Percentiles rank a stretch among this genome's conserved stretches.
Evolutionary conservation across 2,888 invertebrate genomes (phyloP).

Genomic region (Belgica antarctica): DNA sequence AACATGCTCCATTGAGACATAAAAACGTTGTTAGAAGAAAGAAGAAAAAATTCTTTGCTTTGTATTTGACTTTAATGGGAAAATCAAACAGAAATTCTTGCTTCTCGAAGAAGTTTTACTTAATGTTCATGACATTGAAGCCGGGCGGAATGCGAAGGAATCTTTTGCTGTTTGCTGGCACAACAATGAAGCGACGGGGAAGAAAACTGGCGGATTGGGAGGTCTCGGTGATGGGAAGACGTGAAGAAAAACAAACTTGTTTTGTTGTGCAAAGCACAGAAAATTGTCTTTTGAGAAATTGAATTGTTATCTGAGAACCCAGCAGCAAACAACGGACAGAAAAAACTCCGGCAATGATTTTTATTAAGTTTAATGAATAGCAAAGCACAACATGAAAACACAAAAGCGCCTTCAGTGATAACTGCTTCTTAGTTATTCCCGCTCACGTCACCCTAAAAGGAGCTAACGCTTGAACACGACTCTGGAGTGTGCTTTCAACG

Average conservation of each 20-base stretch:
- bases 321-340: neutral
- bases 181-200: constrained; percentile 19
- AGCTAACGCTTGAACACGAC: too few relatives aligned
- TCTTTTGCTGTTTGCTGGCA: neutral
- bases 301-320: constrained; percentile 33
- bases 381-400: neutral
- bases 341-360: constrained; percentile 27
- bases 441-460: too few relatives aligned
- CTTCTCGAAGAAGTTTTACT: constrained; percentile 27
- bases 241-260: neutral
- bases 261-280: neutral
- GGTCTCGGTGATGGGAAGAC: too few relatives aligned
- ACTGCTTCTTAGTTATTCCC: too few relatives aligned
- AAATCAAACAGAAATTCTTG: constrained; percentile 27
- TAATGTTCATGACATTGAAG: constrained; percentile 39
- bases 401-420: too few relatives aligned
- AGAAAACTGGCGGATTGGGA: neutral
- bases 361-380: constrained; percentile 34
- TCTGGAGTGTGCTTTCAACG: too few relatives aligned
- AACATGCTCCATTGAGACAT: neutral
- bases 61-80: constrained; percentile 35
- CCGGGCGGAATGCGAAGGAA: neutral
- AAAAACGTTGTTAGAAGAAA: constrained; percentile 6
- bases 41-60: neutral
- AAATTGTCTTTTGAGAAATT: constrained; percentile 39